Percentiles rank a stretch among this genome's conserved stretches.
Conservation (phyloP, 2,797 vertebrate species). For the Remorina albescens region DNA sequence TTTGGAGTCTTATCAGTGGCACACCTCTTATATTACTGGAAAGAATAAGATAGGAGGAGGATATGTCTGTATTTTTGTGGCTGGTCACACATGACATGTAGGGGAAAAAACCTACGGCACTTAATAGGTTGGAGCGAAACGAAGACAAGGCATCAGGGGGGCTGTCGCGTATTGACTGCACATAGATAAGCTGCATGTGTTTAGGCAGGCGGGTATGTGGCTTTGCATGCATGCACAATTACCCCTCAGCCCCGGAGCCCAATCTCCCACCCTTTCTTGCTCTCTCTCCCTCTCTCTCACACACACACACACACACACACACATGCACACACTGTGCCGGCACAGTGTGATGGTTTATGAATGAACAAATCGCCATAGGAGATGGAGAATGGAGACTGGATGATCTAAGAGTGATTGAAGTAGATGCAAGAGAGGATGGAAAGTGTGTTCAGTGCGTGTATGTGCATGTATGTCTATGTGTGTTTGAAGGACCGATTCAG, state of each 20-base stretch:
- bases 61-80: conserved; percentile 36
- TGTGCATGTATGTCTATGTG: conserved; percentile 11
- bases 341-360: conserved; percentile 78
- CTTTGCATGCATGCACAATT: conserved; percentile 74
- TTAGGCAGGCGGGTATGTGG: conserved; percentile 61
- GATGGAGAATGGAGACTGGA: conserved; percentile 69
- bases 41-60: conserved; percentile 44
- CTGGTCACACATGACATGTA: conserved; percentile 29
- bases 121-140: conserved; percentile 54
- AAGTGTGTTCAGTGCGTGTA: conserved; percentile 22
- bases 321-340: conserved; percentile 36
- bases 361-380: conserved; percentile 80
- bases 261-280: conserved; percentile 32
- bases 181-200: conserved; percentile 70
- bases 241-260: conserved; percentile 46
- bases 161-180: conserved; percentile 56
- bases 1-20: conserved; percentile 51
- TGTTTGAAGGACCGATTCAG: conserved; percentile 49
- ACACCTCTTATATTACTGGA: conserved; percentile 42
- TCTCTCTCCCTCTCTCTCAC: conserved; percentile 2
- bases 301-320: conserved; percentile 22
- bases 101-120: neutral
- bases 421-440: conserved; percentile 68
- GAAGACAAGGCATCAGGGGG: conserved; percentile 37
- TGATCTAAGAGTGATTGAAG: conserved; percentile 80